Conservation (phyloP, 2,888 invertebrate genomes). For the Catocala nupta region DNA sequence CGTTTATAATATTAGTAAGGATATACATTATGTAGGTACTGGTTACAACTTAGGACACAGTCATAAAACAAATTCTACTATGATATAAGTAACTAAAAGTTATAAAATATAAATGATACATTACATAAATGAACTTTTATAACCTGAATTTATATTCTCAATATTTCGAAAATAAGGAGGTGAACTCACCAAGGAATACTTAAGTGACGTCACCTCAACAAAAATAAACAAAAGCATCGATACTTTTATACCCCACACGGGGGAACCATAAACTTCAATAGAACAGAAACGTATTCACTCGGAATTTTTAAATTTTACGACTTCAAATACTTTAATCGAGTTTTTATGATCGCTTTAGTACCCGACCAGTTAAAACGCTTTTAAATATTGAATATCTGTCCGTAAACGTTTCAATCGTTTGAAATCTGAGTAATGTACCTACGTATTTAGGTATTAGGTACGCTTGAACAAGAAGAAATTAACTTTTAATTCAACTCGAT, state of each 20-base stretch:
- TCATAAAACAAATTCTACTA: no score
- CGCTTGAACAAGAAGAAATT: neutral
- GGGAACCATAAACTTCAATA: slow-evolving; percentile 65
- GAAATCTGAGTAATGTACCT: slow-evolving; percentile 1
- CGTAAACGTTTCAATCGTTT: slow-evolving; percentile 47
- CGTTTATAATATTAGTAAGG: no score
- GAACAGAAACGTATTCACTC: slow-evolving; percentile 63
- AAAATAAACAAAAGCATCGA: slow-evolving; percentile 60
- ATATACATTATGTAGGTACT: no score
- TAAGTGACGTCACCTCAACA: slow-evolving; percentile 47
- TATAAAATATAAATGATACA: no score
- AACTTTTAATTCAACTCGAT: no score
- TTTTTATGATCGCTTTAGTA: slow-evolving; percentile 73
- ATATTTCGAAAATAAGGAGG: neutral
- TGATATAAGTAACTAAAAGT: no score
- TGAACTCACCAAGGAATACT: slow-evolving; percentile 8
- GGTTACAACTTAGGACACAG: no score
- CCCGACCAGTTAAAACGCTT: slow-evolving; percentile 64
- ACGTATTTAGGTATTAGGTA: neutral
- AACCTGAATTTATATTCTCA: neutral
- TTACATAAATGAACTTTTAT: no score
- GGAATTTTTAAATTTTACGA: slow-evolving; percentile 73
- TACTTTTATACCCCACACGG: slow-evolving; percentile 58
- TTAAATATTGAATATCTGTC: slow-evolving; percentile 69
- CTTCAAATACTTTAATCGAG: slow-evolving; percentile 67